phyloP scores from a whole-genome alignment of 2,888 invertebrate species.

The Campoplex capitator region DNA sequence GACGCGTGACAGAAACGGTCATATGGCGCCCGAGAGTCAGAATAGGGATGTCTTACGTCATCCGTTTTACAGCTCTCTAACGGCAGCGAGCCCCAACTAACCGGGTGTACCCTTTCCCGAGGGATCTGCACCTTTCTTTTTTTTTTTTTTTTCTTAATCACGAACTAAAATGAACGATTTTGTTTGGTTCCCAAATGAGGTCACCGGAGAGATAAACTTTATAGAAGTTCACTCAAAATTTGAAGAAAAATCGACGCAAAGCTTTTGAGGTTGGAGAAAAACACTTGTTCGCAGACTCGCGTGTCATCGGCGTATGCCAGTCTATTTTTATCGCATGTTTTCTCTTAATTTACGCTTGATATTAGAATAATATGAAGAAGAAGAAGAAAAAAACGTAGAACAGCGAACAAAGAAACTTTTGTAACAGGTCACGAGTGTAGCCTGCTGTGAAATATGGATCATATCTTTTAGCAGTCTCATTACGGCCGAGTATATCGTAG shows the following conservation, averaged over 20 bases:
- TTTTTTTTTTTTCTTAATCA: background rate
- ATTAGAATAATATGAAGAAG: constrained; percentile 27
- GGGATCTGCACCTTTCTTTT: constrained; percentile 2
- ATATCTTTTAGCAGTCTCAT: constrained; percentile 54
- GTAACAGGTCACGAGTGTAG: constrained; percentile 23
- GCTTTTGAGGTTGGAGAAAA: background rate
- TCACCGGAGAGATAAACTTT: background rate
- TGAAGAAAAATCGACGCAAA: background rate
- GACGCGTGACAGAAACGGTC: constrained; percentile 80
- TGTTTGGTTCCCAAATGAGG: background rate
- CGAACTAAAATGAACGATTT: background rate
- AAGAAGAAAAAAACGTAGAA: background rate
- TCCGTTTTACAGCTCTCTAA: constrained; percentile 75
- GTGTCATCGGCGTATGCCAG: background rate
- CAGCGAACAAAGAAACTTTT: constrained; percentile 56
- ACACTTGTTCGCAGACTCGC: background rate
- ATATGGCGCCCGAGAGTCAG: constrained; percentile 81
- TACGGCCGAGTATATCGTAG: constrained; percentile 20
- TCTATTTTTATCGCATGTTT: background rate
- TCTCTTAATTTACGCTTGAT: constrained; percentile 8
- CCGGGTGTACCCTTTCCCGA: constrained; percentile 48
- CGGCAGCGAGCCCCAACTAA: constrained; percentile 50
- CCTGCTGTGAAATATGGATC: constrained; percentile 39
- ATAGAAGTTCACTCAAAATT: too few relatives aligned
- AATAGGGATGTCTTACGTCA: constrained; percentile 82